A percentile compares a stretch with the other conserved stretches of the same genome.
Evolutionary conservation across 2,797 vertebrate species (phyloP).

Genomic region (Anabacerthia variegaticeps): DNA sequence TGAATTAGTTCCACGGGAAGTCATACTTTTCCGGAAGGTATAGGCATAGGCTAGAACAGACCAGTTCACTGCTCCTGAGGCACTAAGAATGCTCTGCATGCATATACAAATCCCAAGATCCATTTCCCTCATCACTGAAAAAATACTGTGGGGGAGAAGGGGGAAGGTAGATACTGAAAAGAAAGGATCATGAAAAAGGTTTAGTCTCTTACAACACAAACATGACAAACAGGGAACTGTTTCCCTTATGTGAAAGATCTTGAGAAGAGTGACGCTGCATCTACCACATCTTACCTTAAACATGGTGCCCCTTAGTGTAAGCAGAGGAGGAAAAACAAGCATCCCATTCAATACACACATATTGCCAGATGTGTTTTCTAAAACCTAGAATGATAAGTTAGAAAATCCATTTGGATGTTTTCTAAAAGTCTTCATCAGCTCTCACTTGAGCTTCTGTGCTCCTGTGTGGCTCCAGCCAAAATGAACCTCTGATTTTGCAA

Average conservation of each 20-base stretch:
- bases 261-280: background rate
- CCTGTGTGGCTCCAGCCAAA: background rate
- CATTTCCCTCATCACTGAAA: background rate
- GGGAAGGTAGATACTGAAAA: background rate
- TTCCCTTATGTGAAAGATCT: background rate
- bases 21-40: background rate
- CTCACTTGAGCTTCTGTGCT: background rate
- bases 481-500: background rate
- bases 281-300: background rate
- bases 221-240: background rate
- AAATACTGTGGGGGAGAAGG: background rate
- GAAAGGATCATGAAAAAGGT: background rate
- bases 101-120: background rate
- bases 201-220: background rate
- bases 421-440: background rate
- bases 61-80: background rate
- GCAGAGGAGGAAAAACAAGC: background rate
- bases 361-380: background rate
- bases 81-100: background rate
- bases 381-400: background rate
- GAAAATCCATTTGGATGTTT: background rate
- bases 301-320: background rate
- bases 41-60: background rate
- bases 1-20: background rate
- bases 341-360: background rate